A percentile compares a stretch with the other conserved stretches of the same genome.
phyloP scores from a whole-genome alignment of 2,888 invertebrate genomes.

The Automeris io region DNA sequence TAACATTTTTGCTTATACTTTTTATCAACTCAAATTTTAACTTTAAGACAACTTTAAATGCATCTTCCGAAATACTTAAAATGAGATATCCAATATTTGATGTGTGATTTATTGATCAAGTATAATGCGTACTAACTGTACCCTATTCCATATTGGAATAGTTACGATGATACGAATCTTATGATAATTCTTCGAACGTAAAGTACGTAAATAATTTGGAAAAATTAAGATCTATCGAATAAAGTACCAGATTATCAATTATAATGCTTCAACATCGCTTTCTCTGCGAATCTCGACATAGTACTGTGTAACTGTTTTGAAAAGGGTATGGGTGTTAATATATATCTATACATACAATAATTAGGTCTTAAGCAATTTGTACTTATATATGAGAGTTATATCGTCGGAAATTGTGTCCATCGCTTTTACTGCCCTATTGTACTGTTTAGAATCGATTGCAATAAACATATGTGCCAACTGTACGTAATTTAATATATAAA shows the following conservation, averaged over 20 bases:
- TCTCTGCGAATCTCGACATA: no score
- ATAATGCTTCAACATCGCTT: no score
- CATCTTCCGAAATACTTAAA: constrained; percentile 26
- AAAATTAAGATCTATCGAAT: no score
- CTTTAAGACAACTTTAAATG: no score
- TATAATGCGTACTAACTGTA: constrained; percentile 37
- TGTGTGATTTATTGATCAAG: constrained; percentile 61
- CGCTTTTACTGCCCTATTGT: not conserved
- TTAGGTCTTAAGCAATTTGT: not conserved
- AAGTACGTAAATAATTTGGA: no score
- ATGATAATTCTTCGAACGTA: no score
- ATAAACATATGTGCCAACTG: constrained; percentile 1
- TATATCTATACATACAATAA: not conserved
- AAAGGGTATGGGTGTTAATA: no score
- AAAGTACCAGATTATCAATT: no score
- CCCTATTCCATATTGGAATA: constrained; percentile 34
- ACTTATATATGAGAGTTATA: not conserved
- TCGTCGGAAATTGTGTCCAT: not conserved
- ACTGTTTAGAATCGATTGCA: not conserved
- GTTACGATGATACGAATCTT: no score
- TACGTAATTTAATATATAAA: constrained; percentile 15
- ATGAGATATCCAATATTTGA: constrained; percentile 32
- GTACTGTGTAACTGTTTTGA: no score
- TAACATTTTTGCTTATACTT: no score
- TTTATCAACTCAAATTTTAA: no score